Evolutionary conservation across 2,888 invertebrate genomes (phyloP).

Genomic region (Drosophila recens): DNA sequence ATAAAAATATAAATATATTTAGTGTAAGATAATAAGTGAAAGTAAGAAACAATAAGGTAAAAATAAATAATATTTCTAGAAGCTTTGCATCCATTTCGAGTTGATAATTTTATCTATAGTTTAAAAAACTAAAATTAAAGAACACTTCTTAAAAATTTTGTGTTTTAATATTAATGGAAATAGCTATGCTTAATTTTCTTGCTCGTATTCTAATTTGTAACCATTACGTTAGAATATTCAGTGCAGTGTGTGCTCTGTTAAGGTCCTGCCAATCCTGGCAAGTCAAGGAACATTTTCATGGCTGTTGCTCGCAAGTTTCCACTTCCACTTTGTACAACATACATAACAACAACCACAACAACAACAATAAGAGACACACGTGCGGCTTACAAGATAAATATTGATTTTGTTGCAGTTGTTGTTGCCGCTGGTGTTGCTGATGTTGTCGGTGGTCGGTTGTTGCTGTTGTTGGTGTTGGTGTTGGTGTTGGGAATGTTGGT

Average conservation of each 20-base stretch:
- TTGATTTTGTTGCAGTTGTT: conserved; percentile 68
- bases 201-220: conserved; percentile 8
- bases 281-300: conserved; percentile 39
- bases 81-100: neutral
- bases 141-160: neutral
- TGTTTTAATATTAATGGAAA: neutral
- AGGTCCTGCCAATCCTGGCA: conserved; percentile 23
- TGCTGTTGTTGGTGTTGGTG: conserved; percentile 28
- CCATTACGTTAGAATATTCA: conserved; percentile 3
- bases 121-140: neutral
- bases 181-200: neutral
- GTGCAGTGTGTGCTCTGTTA: conserved; percentile 18
- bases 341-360: conserved; percentile 33
- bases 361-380: conserved; percentile 55
- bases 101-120: neutral
- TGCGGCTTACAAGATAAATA: conserved; percentile 79
- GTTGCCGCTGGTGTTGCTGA: conserved; percentile 19
- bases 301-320: conserved; percentile 16
- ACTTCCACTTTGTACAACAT: conserved; percentile 20
- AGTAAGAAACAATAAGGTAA: neutral
- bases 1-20: too few relatives aligned
- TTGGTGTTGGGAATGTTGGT: conserved; percentile 13
- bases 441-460: conserved; percentile 22
- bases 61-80: neutral
- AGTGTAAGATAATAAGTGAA: too few relatives aligned